These are phyloP conservation scores for Lepisosteus oculatus DNA, from an alignment of 2,113 vertebrate species.

Conservation along the genomic window DNA sequence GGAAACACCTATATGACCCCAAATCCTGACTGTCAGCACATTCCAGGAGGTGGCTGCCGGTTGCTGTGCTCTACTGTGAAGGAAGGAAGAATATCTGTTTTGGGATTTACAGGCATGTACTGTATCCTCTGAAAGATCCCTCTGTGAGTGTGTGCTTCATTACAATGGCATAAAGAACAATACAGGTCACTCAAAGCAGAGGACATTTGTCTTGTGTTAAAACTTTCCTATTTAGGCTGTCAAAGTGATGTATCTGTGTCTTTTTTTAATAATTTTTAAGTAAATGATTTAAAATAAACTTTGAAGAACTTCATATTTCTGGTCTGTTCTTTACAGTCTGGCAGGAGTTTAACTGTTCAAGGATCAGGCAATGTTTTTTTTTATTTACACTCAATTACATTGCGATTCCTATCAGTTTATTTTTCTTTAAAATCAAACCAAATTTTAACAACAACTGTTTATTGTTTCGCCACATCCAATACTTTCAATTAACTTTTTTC, in stretches of 20 bases:
- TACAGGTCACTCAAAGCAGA: constrained; percentile 6
- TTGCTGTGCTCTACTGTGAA: constrained; percentile 20
- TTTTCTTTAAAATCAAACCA: no score
- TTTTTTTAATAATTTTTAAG: background rate
- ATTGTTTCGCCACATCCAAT: no score
- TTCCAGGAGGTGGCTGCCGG: constrained; percentile 37
- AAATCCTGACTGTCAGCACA: constrained; percentile 40
- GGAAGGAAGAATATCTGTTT: constrained; percentile 36
- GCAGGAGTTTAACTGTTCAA: no score
- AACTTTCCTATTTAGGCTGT: no score
- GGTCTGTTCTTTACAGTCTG: no score
- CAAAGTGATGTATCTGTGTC: background rate
- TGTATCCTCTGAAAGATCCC: background rate
- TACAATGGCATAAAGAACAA: background rate
- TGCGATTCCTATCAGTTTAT: no score
- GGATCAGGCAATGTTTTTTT: no score
- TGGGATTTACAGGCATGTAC: constrained; percentile 22
- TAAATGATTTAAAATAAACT: background rate
- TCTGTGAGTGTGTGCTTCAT: constrained; percentile 17
- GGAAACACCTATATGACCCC: constrained; percentile 29
- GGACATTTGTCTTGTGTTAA: background rate
- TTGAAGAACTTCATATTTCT: no score
- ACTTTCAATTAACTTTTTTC: no score
- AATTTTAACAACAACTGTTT: no score
- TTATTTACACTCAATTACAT: no score